These are phyloP conservation scores for Eupleurogrammus muticus DNA, from an alignment of 2,797 vertebrate species.

Conservation along the genomic window DNA sequence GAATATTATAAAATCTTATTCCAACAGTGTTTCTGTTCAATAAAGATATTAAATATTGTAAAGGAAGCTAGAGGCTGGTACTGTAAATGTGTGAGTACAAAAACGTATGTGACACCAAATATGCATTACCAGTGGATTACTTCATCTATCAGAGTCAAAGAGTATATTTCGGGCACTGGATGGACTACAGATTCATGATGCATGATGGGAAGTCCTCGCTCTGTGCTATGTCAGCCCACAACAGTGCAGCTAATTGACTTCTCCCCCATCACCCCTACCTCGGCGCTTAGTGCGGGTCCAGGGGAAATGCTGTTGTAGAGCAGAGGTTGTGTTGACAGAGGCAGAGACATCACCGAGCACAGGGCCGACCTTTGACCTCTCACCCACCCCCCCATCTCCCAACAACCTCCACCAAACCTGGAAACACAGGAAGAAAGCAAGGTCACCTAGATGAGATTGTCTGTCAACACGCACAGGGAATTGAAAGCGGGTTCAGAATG, in stretches of 20 bases:
- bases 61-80: too few species aligned
- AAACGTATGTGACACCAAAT: too few species aligned
- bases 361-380: constrained; percentile 75
- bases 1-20: too few species aligned
- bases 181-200: constrained; percentile 1
- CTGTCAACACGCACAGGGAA: constrained; percentile 76
- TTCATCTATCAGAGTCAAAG: too few species aligned
- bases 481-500: constrained; percentile 67
- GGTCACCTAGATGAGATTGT: constrained; percentile 76
- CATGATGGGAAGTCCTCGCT: constrained; percentile 29
- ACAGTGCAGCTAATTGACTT: constrained; percentile 61
- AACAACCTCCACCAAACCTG: constrained; percentile 52
- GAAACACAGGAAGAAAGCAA: constrained; percentile 80
- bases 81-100: too few species aligned
- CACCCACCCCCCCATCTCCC: constrained; percentile 31
- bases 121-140: too few species aligned
- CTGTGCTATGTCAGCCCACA: constrained; percentile 53
- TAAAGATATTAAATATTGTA: too few species aligned
- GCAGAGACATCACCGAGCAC: constrained; percentile 67
- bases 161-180: background rate
- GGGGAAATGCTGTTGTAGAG: constrained; percentile 66
- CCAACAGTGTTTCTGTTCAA: too few species aligned
- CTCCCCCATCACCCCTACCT: constrained; percentile 24
- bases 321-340: constrained; percentile 81
- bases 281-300: constrained; percentile 51